Evolutionary conservation across 2,888 invertebrate genomes (phyloP), one percentile per base, ranked within the genome.

Genomic region (Incurvaria masculella): DNA sequence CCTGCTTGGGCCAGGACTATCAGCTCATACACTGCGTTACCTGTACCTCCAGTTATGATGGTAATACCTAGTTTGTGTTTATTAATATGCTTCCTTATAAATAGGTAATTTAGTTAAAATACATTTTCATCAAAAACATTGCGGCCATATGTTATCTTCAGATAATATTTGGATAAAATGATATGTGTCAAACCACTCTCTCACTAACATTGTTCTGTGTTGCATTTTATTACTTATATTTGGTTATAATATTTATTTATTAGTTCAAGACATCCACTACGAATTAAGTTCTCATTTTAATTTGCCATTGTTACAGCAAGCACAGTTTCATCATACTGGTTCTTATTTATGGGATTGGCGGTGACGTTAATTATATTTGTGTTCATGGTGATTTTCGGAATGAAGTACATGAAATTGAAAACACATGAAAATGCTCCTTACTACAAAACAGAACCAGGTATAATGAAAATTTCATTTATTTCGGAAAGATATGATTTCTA

Each of bases 401-500:
- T 76, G 26, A 78, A 78, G 54, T 78, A 76, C 55, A 68, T 78
- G 62, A 78, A 78, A 57, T 62, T 76, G 46, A 76, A 69, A 55
- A 64, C 75, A 58, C 59, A 63, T 38, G 76, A 75, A 52, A 65
- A 62, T 52, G 74, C 76, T 11, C 72, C 73, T 0, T 76, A 76
- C 45, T 72, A 63, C 0, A 78, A 78, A 56, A 75, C 76, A 18
- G 65, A 73, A 42, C 64, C 75, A 62, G 74, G 78, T 76, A 64
- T 61, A 44, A 23, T 6, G 23, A 23, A 23, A 6, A 23, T 23
- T 23, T n/a, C n/a, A n/a, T n/a, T n/a, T n/a, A n/a, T n/a, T n/a
- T n/a, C n/a, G n/a, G n/a, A n/a, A n/a, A n/a, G n/a, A n/a, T n/a
- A n/a, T n/a, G n/a, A n/a, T n/a, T n/a, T n/a, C n/a, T n/a, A n/a